Evolutionary conservation across 1,140 invertebrate genomes (phyloP).

Genomic region (Halesus radiatus): DNA sequence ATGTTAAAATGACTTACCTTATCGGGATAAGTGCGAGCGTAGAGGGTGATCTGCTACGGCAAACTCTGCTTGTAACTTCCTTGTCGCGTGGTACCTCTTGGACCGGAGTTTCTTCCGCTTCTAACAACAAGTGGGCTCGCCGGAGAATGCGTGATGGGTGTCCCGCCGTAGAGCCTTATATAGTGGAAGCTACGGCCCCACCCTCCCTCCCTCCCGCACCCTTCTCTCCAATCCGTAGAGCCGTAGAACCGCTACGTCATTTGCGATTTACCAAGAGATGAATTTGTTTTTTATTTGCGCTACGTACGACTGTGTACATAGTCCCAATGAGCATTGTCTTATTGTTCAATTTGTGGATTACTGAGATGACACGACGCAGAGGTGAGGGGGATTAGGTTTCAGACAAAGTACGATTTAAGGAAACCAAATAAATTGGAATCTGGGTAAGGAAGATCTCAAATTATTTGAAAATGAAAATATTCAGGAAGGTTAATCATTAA

Average conservation of each 20-base stretch:
- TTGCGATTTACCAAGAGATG: conserved; percentile 14
- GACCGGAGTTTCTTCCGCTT: conserved; percentile 11
- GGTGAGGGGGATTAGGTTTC: neutral
- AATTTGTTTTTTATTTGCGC: conserved; percentile 18
- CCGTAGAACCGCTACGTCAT: conserved; percentile 21
- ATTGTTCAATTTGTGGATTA: neutral
- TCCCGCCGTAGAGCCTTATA: conserved; percentile 25
- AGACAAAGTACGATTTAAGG: no score
- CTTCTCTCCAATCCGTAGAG: neutral
- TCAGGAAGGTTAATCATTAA: no score
- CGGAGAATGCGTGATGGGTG: conserved; percentile 29
- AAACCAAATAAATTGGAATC: no score
- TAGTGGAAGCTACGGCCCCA: conserved; percentile 22
- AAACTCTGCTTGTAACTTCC: neutral
- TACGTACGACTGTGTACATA: conserved; percentile 3
- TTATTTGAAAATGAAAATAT: no score
- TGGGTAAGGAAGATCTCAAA: no score
- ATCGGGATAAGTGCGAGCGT: neutral
- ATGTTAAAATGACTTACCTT: conserved; percentile 11
- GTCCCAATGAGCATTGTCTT: conserved; percentile 13
- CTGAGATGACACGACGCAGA: neutral
- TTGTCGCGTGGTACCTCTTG: conserved; percentile 17
- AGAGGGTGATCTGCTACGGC: neutral
- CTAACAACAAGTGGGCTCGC: conserved; percentile 37
- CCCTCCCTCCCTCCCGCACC: neutral